Evolutionary conservation across 2,113 vertebrate genomes (phyloP).

Genomic region (Pipa parva): DNA sequence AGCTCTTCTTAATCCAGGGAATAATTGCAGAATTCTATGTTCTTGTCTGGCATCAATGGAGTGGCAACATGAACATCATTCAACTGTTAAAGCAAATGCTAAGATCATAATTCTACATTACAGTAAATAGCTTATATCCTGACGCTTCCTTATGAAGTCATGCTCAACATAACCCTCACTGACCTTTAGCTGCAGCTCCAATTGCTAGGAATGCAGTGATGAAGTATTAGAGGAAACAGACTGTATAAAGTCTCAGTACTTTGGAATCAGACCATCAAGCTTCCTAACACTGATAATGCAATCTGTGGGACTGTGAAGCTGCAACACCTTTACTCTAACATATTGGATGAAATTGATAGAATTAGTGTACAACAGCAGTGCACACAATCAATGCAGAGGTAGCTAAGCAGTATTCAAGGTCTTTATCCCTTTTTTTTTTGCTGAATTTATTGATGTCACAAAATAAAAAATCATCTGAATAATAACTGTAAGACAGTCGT

Average conservation of each 20-base stretch:
- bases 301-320: background rate
- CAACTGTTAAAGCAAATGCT: background rate
- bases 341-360: background rate
- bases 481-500: background rate
- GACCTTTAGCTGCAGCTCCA: conserved; percentile 54
- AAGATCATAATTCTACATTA: conserved; percentile 13
- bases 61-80: background rate
- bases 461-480: background rate
- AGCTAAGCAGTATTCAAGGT: background rate
- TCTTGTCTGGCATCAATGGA: background rate
- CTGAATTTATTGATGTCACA: background rate
- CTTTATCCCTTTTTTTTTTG: background rate
- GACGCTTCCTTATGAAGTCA: conserved; percentile 16
- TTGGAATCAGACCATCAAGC: conserved; percentile 29
- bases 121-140: conserved; percentile 2
- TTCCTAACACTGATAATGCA: background rate
- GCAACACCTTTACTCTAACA: background rate
- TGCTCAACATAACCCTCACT: conserved; percentile 33
- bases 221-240: conserved; percentile 24
- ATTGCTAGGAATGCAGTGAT: conserved; percentile 38
- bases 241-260: conserved; percentile 38
- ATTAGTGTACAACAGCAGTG: background rate
- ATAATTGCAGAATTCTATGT: conserved; percentile 36
- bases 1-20: conserved; percentile 48
- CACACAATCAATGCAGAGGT: background rate